Evolutionary conservation across 2,888 invertebrate genomes (phyloP).

Genomic region (Scaptomyza flava): DNA sequence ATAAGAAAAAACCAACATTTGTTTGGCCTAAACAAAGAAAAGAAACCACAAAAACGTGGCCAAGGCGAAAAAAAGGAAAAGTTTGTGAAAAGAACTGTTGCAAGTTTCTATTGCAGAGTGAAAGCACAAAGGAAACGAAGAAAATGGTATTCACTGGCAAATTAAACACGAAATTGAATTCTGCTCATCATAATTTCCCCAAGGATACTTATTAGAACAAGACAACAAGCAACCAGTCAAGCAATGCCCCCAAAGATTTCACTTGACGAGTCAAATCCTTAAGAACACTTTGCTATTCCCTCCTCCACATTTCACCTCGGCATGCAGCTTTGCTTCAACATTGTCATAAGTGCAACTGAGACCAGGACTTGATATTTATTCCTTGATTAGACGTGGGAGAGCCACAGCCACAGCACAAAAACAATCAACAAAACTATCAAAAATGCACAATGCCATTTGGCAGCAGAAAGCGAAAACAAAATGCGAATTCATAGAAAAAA

Average conservation of each 20-base stretch:
- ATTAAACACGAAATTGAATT: conserved; percentile 80
- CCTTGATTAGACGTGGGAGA: conserved; percentile 60
- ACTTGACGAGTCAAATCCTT: conserved; percentile 43
- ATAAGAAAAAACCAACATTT: conserved; percentile 21
- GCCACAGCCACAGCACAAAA: conserved; percentile 15
- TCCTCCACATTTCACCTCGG: neutral
- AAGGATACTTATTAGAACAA: conserved; percentile 73
- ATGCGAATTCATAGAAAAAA: neutral
- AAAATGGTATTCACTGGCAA: conserved; percentile 71
- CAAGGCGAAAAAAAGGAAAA: conserved; percentile 17
- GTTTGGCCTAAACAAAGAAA: conserved; percentile 57
- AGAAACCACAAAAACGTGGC: conserved; percentile 33
- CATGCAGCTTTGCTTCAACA: conserved; percentile 26
- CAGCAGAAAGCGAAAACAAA: conserved; percentile 4
- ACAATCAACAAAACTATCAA: conserved; percentile 43
- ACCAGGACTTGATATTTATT: conserved; percentile 58
- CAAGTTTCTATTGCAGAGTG: conserved; percentile 12
- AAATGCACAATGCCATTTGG: conserved; percentile 63
- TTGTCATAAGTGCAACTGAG: conserved; percentile 77
- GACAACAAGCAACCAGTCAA: conserved; percentile 12
- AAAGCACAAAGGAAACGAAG: conserved; percentile 30
- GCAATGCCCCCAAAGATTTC: conserved; percentile 66
- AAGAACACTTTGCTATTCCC: neutral
- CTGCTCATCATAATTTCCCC: conserved; percentile 81
- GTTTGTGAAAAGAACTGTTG: conserved; percentile 15